Base-by-base conservation (phyloP, 1,140 invertebrate species). In the Microvelia longipes region DNA sequence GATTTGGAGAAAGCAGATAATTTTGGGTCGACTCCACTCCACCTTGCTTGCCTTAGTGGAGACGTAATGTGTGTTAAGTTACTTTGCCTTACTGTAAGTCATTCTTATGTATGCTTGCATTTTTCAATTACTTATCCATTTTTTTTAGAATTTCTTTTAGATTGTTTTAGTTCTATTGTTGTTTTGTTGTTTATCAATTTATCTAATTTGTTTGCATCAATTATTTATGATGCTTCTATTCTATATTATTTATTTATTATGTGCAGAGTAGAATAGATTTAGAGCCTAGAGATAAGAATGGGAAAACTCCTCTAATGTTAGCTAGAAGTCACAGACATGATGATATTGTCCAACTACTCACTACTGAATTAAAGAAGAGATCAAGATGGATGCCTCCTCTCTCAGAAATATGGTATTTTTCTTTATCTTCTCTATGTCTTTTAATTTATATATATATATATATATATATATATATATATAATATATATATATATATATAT, bases 11-110 rank as follows among this genome's bases (percentile, higher is more conserved):
- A 93, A 78, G 88, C 90, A 1, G 93, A 96, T 79, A 92, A 94
- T 78, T 95, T 93, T 77, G 93, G 92, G 11, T 94, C 93, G 0
- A 95, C 92, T 0, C 91, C 93, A 0, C 79, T 96, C n/a, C 93
- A 96, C 79, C 81, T 96, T 73, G 92, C 93, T n/a, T 94, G 92
- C 76, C 83, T 95, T 1, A 93, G 90, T 25, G 93, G 93, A 0
- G 93, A 92, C 76, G 83, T 90, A 1, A 86, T 84, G 50, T 93
- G 90, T 74, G 89, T 91, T 61, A 85, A 90, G 73, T 81, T 92
- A 74, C 80, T 93, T 50, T 91, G 92, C 80, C 91, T 94, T 79
- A 93, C 94, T 82, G 90, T 91, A 74, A 76, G 77, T 60, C 24
- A 62, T 28, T 11, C 35, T 19, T 50, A 50, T 50, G 35, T 50